Conservation (phyloP, 2,888 invertebrate genomes). For the Drosophila planitibia region DNA sequence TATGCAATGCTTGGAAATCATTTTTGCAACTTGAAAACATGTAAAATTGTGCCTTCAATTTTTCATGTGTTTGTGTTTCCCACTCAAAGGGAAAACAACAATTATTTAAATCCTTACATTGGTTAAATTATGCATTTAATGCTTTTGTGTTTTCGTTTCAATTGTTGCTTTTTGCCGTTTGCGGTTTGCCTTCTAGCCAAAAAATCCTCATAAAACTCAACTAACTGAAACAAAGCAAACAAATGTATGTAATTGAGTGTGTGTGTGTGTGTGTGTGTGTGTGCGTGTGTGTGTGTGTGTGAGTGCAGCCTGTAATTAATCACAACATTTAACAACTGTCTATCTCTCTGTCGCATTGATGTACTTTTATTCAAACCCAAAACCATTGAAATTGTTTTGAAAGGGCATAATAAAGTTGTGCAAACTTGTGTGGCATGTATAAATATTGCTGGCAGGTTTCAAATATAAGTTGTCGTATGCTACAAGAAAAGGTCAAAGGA, state of each 20-base stretch:
- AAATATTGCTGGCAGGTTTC: too few relatives aligned
- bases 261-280: background rate
- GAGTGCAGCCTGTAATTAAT: background rate
- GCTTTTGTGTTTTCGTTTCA: background rate
- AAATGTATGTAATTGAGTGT: background rate
- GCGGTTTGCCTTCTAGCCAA: slow-evolving; percentile 1
- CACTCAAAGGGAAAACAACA: background rate
- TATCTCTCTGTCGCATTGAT: too few relatives aligned
- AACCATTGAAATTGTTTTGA: too few relatives aligned
- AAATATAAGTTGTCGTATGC: too few relatives aligned
- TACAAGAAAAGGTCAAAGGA: background rate
- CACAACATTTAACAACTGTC: background rate
- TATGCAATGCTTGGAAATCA: slow-evolving; percentile 46
- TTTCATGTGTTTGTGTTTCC: slow-evolving; percentile 8
- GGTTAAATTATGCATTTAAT: slow-evolving; percentile 8
- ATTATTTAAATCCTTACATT: slow-evolving; percentile 11
- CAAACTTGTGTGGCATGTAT: too few relatives aligned
- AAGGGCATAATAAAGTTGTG: too few relatives aligned
- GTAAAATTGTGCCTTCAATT: slow-evolving; percentile 3
- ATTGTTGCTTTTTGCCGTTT: slow-evolving; percentile 4
- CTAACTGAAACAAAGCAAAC: background rate
- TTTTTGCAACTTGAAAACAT: slow-evolving; percentile 33
- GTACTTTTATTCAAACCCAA: too few relatives aligned
- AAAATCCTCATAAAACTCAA: slow-evolving; percentile 4
- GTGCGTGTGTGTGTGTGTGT: background rate